Evolutionary conservation across 2,113 vertebrate genomes (phyloP), one percentile per base, ranked within the genome.

Genomic region (Bombycilla garrulus): DNA sequence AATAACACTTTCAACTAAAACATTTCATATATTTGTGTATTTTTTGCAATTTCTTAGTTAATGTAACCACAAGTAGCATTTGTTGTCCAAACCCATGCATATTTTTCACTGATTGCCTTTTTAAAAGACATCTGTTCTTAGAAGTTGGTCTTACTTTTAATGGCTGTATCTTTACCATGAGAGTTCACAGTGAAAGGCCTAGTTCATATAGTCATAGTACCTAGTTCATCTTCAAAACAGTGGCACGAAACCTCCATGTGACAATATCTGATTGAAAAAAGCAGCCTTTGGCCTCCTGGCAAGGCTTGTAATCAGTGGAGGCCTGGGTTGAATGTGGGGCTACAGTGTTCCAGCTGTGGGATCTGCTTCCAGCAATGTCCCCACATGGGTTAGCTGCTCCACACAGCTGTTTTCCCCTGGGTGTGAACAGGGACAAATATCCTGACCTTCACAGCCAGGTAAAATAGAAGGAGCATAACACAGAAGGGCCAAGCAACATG

Each of bases 331-430:
- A 73, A 42, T 15, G 23, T 9, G 25, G 31, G n/a, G 29, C 12
- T 67, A 25, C 0, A 0, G 36, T 48, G 21, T 40, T 65, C 17
- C 36, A 72, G 36, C 64, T 36, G 16, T 1, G 2, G 58, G 15
- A 51, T n/a, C 62, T 69, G 50, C 40, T 77, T 77, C 35, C 80
- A 70, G 36, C 2, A 1, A 12, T 70, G 54, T 67, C n/a, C n/a
- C 29, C 2, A 3, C 10, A 21, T 1, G 1, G 22, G 26, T 40
- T 60, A 18, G 44, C 36, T 65, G 58, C 36, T 36, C 44, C 33
- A 8, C 51, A 33, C 19, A 69, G 33, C n/a, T 17, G 0, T n/a
- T 58, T 5, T 35, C 7, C 11, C 13, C 11, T 12, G 29, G n/a
- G 5, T 45, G 11, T 62, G n/a, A 83, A 58, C 5, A 44, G 29